Conservation (phyloP, 2,888 invertebrate species). For the Drosophila nigritarsus region DNA sequence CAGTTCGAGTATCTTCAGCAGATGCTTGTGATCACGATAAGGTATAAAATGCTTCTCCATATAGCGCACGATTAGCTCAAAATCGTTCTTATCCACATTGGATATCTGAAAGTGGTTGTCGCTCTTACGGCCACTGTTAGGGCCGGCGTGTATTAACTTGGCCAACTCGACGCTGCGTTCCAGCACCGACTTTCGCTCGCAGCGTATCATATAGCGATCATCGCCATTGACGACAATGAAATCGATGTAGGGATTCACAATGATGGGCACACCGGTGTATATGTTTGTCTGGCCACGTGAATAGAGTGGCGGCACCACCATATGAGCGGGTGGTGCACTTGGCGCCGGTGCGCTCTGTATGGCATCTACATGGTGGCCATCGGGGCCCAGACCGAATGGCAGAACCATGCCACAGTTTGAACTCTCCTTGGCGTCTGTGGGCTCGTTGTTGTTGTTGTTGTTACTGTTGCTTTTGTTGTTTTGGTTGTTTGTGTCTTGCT, state of each 20-base stretch:
- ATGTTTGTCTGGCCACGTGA: constrained; percentile 77
- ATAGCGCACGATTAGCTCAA: constrained; percentile 84
- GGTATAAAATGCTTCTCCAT: constrained; percentile 85
- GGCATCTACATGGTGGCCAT: constrained; percentile 81
- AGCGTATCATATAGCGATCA: constrained; percentile 84
- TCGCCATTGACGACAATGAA: constrained; percentile 85
- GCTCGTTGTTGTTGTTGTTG: constrained; percentile 2
- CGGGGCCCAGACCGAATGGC: constrained; percentile 83
- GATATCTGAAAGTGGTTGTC: constrained; percentile 85
- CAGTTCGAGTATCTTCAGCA: constrained; percentile 84
- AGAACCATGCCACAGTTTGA: constrained; percentile 78
- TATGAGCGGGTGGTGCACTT: constrained; percentile 83
- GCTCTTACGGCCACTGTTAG: constrained; percentile 84
- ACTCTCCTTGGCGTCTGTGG: background rate
- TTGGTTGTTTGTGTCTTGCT: constrained; percentile 3
- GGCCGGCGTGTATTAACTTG: constrained; percentile 84
- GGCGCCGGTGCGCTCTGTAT: constrained; percentile 77
- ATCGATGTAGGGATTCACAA: constrained; percentile 83
- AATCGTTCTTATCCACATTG: constrained; percentile 84
- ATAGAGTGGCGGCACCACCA: constrained; percentile 55
- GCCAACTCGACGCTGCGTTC: constrained; percentile 84
- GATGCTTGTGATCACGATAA: constrained; percentile 84
- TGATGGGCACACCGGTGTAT: constrained; percentile 81
- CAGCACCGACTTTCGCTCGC: constrained; percentile 83
- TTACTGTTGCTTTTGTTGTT: constrained; percentile 9